Evolutionary conservation across 2,888 invertebrate species (phyloP), one percentile per base, ranked within the genome.

Genomic region (Choristoneura rosaceana): DNA sequence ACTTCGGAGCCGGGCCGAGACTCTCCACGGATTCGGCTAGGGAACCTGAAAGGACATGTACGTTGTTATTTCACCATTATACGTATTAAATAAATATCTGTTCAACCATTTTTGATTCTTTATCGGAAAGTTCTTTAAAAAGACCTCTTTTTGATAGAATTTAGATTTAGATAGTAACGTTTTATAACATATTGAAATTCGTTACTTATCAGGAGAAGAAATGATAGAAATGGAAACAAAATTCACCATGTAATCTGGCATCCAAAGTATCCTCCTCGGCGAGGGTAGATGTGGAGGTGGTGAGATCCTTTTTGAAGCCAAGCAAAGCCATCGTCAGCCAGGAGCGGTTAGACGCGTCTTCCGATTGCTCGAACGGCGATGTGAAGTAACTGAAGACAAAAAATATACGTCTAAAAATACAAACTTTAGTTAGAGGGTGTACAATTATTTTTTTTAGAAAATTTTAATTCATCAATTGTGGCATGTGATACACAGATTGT

Each of bases 291-390:
- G 95, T 94, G 74, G 95, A 95, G 0, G 95, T 90, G n/a, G 95
- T 82, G 1, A 94, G 90, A 71, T 96, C 96, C 62, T 96, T 95
- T 83, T 95, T 95, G 80, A 95, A 95, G 2, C 96, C 96, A 33
- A 97, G 90, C 74, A 97, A 88, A 15, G 96, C 96, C 69, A 95
- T 94, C 43, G 96, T 88, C 45, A 97, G 92, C 96, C 96, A 96
- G 62, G 96, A 95, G 33, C 96, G 94, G 66, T 79, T 83, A 55
- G 78, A 78, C 0, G 81, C 79, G 73, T 92, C 94, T n/a, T 90
- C 89, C 0, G 86, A 83, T 0, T 90, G 90, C 84, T 94, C 94
- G 77, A 92, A 94, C 3, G 94, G 93, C 0, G 94, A 92, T 43
- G 94, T 94, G 84, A 94, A 94, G 78, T 85, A 94, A 61, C 94